phyloP scores from a whole-genome alignment of 2,888 invertebrate species.

The Hybos culiciformis region DNA sequence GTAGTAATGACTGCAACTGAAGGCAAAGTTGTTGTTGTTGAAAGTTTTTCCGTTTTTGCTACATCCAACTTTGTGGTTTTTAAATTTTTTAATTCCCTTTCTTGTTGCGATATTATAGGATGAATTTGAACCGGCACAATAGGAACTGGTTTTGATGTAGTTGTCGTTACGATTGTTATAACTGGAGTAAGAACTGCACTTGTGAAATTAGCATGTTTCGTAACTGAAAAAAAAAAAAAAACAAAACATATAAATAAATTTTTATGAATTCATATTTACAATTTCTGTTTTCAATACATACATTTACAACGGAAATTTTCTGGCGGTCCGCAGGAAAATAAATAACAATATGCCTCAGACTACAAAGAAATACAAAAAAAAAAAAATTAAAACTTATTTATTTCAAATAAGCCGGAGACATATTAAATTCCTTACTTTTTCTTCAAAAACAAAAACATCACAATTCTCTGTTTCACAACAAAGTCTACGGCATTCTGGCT shows the following conservation, averaged over 20 bases:
- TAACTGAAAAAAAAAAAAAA: conserved; percentile 35
- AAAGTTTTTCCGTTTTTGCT: conserved; percentile 27
- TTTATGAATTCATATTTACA: neutral
- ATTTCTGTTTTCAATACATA: neutral
- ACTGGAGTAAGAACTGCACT: conserved; percentile 68
- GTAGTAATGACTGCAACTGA: neutral
- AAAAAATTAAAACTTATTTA: neutral
- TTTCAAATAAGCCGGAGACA: neutral
- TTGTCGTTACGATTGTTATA: conserved; percentile 29
- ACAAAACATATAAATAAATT: neutral
- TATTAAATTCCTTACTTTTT: conserved; percentile 48
- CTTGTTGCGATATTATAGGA: conserved; percentile 32
- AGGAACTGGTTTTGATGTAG: conserved; percentile 3
- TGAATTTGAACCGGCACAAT: conserved; percentile 15
- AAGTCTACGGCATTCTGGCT: conserved; percentile 68
- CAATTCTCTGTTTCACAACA: conserved; percentile 80
- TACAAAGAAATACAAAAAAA: conserved; percentile 1
- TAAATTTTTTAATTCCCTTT: conserved; percentile 33
- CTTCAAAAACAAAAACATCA: conserved; percentile 85
- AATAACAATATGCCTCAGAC: conserved; percentile 67
- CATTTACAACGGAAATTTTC: conserved; percentile 85
- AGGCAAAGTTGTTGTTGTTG: conserved; percentile 11
- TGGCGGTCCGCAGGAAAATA: conserved; percentile 81
- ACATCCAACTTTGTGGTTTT: conserved; percentile 28
- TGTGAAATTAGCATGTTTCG: conserved; percentile 74